These are phyloP conservation scores for Siniperca scherzeri DNA, from an alignment of 2,797 vertebrate genomes.

Conservation along the genomic window DNA sequence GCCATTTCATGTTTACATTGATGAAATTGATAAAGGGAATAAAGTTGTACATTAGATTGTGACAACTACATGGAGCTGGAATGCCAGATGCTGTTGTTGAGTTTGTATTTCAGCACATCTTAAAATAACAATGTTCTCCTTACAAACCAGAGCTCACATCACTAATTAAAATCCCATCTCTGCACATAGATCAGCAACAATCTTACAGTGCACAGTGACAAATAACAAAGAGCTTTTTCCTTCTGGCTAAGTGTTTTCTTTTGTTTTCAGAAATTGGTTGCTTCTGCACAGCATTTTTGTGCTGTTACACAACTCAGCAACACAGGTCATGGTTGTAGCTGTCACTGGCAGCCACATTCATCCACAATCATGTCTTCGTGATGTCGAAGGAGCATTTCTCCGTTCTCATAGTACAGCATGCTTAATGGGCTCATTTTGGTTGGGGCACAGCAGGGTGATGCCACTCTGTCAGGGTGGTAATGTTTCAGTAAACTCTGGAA, in stretches of 20 bases:
- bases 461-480: constrained; percentile 85
- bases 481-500: constrained; percentile 90
- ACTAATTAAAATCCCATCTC: constrained; percentile 31
- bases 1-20: constrained; percentile 52
- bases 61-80: constrained; percentile 21
- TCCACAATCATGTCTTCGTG: constrained; percentile 93
- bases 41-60: constrained; percentile 26
- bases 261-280: constrained; percentile 18
- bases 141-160: constrained; percentile 49
- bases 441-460: constrained; percentile 88
- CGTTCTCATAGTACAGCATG: constrained; percentile 91
- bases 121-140: constrained; percentile 23
- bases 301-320: not conserved
- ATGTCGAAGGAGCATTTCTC: constrained; percentile 87
- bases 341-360: constrained; percentile 91
- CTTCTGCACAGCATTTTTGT: constrained; percentile 10
- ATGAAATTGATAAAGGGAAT: constrained; percentile 47
- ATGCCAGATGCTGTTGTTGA: constrained; percentile 9
- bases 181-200: constrained; percentile 38
- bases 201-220: constrained; percentile 57
- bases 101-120: constrained; percentile 52
- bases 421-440: constrained; percentile 90
- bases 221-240: constrained; percentile 76
- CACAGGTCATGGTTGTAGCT: not conserved
- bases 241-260: constrained; percentile 69